Base-by-base conservation (phyloP, 1,140 invertebrate species). In the Drosophila watanabei region DNA sequence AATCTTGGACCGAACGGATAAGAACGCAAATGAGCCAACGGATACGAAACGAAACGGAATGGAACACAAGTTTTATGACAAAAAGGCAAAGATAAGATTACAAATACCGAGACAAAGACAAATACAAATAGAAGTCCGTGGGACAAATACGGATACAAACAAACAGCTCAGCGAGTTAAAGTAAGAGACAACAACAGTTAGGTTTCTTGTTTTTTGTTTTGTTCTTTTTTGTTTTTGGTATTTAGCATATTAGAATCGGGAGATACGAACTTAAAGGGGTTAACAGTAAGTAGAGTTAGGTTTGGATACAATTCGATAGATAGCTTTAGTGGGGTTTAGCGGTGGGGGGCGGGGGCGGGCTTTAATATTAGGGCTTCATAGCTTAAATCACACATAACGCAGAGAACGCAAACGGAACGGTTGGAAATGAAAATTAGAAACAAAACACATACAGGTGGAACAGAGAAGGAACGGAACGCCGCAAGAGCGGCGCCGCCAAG, bases 81-180 rank as follows among this genome's bases (percentile, higher is more conserved):
- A 60, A 60, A 61, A 80, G 64, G 75, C 82, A 56, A 79, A 64
- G 32, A 51, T 59, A 48, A 68, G 54, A n/a, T 56, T 35, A 78
- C 54, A 48, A 76, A 80, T 70, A 75, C 51, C 30, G 70, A 73
- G 18, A 70, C 61, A 43, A 64, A 70, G 61, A 66, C 66, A 52
- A 70, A 70, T 49, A 66, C 70, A 72, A 73, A 75, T 73, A 75
- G 54, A 75, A 72, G 35, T 73, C 33, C 54, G 58, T 58, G 32
- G 49, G 68, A 73, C 69, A 69, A 51, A 39, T 52, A 79, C 58
- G 24, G 28, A 79, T 43, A 79, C 66, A 79, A 79, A 79, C 77
- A 79, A 79, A 79, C 66, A 72, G 77, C 66, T 79, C 77, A 79
- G 76, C 77, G 79, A 81, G 28, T 80, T 45, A 81, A 80, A 80